phyloP scores from a whole-genome alignment of 2,888 invertebrate genomes.

The Oscheius sp. region DNA sequence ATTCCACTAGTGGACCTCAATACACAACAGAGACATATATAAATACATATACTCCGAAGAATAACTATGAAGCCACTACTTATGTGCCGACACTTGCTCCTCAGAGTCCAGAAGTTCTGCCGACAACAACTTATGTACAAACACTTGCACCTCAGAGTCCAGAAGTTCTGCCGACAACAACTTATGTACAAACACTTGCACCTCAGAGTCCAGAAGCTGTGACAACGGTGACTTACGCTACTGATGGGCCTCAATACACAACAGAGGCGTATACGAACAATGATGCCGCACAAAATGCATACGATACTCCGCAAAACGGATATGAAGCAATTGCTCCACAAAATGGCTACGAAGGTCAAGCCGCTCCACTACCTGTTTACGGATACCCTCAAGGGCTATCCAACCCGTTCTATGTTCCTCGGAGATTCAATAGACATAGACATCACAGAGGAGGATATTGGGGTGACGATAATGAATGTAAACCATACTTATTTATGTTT shows the following conservation, averaged over 20 bases:
- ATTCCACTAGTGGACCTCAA: neutral
- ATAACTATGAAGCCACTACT: neutral
- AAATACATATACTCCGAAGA: neutral
- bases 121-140: constrained; percentile 10
- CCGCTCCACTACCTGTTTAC: neutral
- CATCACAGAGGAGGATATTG: neutral
- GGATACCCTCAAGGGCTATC: neutral
- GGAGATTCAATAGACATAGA: neutral
- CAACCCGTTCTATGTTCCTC: constrained; percentile 6
- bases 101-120: neutral
- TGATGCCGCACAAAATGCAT: neutral
- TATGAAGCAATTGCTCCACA: neutral
- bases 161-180: neutral
- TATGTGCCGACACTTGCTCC: neutral
- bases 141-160: neutral
- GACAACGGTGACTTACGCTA: constrained; percentile 2
- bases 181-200: neutral
- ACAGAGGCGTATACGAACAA: neutral
- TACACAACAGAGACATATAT: neutral
- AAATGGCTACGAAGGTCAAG: neutral
- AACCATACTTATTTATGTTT: no score
- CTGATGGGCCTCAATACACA: constrained; percentile 23
- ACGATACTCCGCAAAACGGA: neutral
- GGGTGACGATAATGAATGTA: no score
- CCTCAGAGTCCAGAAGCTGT: neutral